Percentiles rank a stretch among this genome's conserved stretches.
Conservation (phyloP, 2,113 vertebrate species). For the Kryptolebias marmoratus region DNA sequence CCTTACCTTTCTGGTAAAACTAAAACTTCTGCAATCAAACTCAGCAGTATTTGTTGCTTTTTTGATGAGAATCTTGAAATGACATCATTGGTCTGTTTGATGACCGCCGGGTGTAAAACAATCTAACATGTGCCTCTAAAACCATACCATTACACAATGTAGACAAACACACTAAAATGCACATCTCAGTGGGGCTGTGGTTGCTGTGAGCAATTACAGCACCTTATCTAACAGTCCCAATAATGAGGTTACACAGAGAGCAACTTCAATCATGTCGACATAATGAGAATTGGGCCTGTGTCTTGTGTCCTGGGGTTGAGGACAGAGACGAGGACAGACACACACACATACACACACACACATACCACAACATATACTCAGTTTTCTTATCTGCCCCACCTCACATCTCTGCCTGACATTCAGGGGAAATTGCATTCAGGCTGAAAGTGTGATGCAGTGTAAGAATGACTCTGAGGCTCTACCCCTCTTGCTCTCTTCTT, state of each 20-base stretch:
- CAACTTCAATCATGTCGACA: slow-evolving; percentile 81
- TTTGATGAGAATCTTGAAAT: background rate
- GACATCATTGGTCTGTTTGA: slow-evolving; percentile 12
- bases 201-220: slow-evolving; percentile 79
- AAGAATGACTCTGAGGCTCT: slow-evolving; percentile 62
- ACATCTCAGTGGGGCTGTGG: slow-evolving; percentile 54
- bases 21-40: slow-evolving; percentile 1
- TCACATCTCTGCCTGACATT: slow-evolving; percentile 78
- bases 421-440: slow-evolving; percentile 82
- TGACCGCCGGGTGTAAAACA: background rate
- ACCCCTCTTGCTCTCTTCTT: slow-evolving; percentile 52
- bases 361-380: background rate
- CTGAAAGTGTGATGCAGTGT: slow-evolving; percentile 68
- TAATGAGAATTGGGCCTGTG: slow-evolving; percentile 78
- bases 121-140: slow-evolving; percentile 22
- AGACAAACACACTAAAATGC: slow-evolving; percentile 45
- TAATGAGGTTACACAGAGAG: slow-evolving; percentile 84
- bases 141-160: slow-evolving; percentile 19
- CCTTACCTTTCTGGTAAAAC: background rate
- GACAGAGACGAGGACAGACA: slow-evolving; percentile 49
- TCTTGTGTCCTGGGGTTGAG: slow-evolving; percentile 67
- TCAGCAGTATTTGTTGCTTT: slow-evolving; percentile 2
- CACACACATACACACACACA: slow-evolving; percentile 40
- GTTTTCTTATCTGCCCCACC: slow-evolving; percentile 77
- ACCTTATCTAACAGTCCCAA: slow-evolving; percentile 80